Conservation (phyloP, 2,797 vertebrate genomes). For the Manis javanica region DNA sequence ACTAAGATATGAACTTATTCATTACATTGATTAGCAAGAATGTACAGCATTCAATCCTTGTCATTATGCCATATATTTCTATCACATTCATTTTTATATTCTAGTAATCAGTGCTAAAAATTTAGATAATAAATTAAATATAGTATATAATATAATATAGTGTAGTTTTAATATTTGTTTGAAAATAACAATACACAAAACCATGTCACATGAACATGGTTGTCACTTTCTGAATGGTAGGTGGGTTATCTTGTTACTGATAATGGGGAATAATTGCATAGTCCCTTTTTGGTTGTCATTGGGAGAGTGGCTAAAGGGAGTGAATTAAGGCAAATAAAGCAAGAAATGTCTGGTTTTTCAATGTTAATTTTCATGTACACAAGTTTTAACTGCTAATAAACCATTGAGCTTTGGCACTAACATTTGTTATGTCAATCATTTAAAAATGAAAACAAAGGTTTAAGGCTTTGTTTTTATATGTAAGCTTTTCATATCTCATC, state of each 20-base stretch:
- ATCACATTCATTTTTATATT: background rate
- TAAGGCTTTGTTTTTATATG: slow-evolving; percentile 39
- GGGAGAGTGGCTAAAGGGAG: background rate
- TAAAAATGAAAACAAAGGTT: slow-evolving; percentile 63
- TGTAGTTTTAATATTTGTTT: background rate
- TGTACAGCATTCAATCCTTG: background rate
- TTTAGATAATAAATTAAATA: background rate
- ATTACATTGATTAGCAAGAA: background rate
- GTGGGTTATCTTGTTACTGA: background rate
- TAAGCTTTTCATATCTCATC: slow-evolving; percentile 69
- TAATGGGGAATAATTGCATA: background rate
- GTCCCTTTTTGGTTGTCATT: background rate
- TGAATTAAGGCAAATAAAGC: slow-evolving; percentile 19
- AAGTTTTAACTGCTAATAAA: slow-evolving; percentile 16
- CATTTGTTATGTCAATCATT: slow-evolving; percentile 67
- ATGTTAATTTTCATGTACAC: background rate
- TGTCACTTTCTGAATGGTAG: background rate
- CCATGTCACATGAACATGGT: background rate
- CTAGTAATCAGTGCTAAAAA: background rate
- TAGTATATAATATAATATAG: no score
- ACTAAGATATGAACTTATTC: background rate
- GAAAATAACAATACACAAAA: background rate
- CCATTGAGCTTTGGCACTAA: background rate
- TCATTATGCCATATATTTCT: background rate
- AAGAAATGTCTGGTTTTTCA: slow-evolving; percentile 23